Base-by-base conservation (phyloP, 2,797 vertebrate genomes). In the Echiichthys vipera region DNA sequence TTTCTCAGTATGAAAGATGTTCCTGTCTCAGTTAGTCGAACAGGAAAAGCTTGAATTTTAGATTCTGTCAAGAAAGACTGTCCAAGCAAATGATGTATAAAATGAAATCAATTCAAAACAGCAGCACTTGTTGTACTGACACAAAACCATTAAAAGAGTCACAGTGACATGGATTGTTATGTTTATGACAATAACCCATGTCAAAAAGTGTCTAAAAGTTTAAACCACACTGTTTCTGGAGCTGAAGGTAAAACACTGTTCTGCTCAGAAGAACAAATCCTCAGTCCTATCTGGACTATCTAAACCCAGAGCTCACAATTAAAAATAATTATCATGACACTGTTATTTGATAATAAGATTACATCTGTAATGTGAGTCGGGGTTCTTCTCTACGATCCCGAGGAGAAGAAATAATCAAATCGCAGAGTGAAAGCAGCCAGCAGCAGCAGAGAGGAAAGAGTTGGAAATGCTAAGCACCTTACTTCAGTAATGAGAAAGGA, bases 401-500 rank as follows among this genome's bases (percentile, higher is more conserved):
- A 12, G 1, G 6, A 51, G 15, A 61, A 71, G 22, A 57, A 61
- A 49, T 2, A 36, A 58, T 30, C 47, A 70, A 51, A 56, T 40
- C 37, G n/a, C 24, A 69, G 62, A 64, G 58, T 62, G 22, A 68
- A 56, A 84, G 53, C 71, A 59, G 61, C 65, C 78, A 36, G 7
- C 61, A 58, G 67, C 75, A 73, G 58, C 70, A 83, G 39, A 86
- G 65, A 78, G 81, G 62, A 86, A 77, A 87, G 67, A 87, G 65
- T 64, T 74, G 66, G 72, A 90, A 89, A 88, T 77, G 80, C 87
- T 81, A 70, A 91, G 82, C 81, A 73, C 49, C 94, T 95, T 95
- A 95, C 94, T 94, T 94, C 87, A 88, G 91, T 43, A 89, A 43
- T 81, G 90, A 87, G 87, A 88, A 83, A 91, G 89, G 87, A 92